Evolutionary conservation across 2,113 vertebrate species (phyloP).

Genomic region (Nycticryphes semicollaris): DNA sequence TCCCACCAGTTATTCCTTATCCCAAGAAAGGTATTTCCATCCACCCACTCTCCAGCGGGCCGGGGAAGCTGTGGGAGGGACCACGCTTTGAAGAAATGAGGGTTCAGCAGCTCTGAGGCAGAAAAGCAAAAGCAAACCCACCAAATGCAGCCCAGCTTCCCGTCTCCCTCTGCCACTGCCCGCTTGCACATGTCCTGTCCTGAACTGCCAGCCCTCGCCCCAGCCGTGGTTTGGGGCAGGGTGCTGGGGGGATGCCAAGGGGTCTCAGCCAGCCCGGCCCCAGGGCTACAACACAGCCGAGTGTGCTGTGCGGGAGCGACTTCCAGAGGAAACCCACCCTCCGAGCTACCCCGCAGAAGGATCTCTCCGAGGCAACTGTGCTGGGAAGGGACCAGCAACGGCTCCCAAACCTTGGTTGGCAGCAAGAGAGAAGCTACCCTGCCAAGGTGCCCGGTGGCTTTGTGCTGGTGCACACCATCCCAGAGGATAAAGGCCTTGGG

Average conservation of each 20-base stretch:
- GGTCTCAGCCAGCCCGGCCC: not conserved
- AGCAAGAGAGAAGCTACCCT: not conserved
- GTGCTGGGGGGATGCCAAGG: fast-evolving
- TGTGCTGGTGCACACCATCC: not conserved
- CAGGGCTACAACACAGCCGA: fast-evolving
- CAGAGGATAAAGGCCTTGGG: not conserved
- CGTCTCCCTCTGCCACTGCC: not conserved
- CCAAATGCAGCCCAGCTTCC: not conserved
- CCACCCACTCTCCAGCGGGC: not conserved
- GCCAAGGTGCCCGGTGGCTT: not conserved
- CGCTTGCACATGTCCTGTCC: fast-evolving
- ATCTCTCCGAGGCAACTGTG: not conserved
- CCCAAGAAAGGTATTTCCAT: conserved; percentile 19
- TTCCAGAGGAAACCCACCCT: not conserved
- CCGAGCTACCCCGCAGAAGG: fast-evolving
- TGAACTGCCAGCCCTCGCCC: fast-evolving
- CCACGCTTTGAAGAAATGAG: not conserved
- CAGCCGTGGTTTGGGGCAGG: not conserved
- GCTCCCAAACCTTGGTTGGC: not conserved
- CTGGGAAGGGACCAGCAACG: fast-evolving
- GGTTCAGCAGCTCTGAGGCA: not conserved
- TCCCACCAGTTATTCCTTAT: not conserved
- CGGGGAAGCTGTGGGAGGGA: not conserved
- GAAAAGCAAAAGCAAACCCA: not conserved
- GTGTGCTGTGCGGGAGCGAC: fast-evolving